A percentile compares a stretch with the other conserved stretches of the same genome.
Conservation (phyloP, 2,888 invertebrate genomes). For the Sesia bembeciformis region DNA sequence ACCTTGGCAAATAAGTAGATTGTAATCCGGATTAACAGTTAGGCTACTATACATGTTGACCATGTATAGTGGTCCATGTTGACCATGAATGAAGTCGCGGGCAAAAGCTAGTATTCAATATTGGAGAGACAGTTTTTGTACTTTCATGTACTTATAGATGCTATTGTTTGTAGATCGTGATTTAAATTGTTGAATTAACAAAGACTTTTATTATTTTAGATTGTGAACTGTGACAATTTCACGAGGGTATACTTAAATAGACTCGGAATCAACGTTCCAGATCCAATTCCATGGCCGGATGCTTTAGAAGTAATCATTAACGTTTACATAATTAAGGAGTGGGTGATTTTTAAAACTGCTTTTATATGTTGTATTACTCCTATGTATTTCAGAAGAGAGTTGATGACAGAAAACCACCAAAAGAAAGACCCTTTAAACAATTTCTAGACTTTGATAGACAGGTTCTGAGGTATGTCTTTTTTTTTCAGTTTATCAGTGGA, state of each 20-base stretch:
- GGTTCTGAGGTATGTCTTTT: slow-evolving; percentile 57
- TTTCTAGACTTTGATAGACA: slow-evolving; percentile 89
- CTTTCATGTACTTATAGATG: no score
- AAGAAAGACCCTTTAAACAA: slow-evolving; percentile 80
- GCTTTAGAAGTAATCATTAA: slow-evolving; percentile 38
- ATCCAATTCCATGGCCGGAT: slow-evolving; percentile 68
- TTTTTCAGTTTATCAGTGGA: background rate
- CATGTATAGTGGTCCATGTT: no score
- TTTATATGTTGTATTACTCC: background rate
- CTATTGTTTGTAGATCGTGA: background rate
- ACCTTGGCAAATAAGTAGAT: no score
- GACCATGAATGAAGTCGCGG: no score
- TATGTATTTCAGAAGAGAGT: slow-evolving; percentile 44
- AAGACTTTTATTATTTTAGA: slow-evolving; percentile 58
- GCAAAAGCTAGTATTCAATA: no score
- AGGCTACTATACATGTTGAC: background rate
- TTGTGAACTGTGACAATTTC: slow-evolving; percentile 90
- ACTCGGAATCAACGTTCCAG: slow-evolving; percentile 87
- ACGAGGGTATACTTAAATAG: slow-evolving; percentile 89
- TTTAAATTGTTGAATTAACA: background rate
- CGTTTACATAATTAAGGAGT: background rate
- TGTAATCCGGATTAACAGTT: no score
- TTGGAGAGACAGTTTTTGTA: no score
- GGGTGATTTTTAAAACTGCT: background rate
- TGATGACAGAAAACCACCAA: slow-evolving; percentile 38